A percentile compares a stretch with the other conserved stretches of the same genome.
Evolutionary conservation across 2,113 vertebrate genomes (phyloP).

Genomic region (Lampris incognitus): DNA sequence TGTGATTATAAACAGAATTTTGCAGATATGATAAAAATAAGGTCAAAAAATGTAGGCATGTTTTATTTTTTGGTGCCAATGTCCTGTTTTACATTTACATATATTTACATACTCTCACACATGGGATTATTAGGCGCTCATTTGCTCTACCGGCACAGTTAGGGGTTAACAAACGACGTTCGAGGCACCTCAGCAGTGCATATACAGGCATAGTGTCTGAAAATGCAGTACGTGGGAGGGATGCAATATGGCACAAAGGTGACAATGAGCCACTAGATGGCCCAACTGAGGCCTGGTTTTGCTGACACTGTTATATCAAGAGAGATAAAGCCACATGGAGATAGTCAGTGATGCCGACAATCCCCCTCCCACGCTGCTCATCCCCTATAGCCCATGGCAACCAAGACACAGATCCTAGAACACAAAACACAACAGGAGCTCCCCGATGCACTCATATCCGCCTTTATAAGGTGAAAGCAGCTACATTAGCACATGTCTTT

Average conservation of each 20-base stretch:
- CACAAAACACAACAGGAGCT: constrained; percentile 68
- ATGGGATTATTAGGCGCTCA: no score
- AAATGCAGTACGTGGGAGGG: not conserved
- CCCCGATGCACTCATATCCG: constrained; percentile 64
- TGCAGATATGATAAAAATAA: no score
- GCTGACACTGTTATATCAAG: constrained; percentile 80
- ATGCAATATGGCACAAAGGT: not conserved
- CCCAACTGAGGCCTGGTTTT: constrained; percentile 57
- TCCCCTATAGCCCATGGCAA: constrained; percentile 74
- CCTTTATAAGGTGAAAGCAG: constrained; percentile 39
- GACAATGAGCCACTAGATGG: constrained; percentile 72
- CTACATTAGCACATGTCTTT: constrained; percentile 28
- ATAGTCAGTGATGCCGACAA: constrained; percentile 79
- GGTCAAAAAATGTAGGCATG: no score
- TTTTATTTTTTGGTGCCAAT: no score
- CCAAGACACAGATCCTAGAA: constrained; percentile 72
- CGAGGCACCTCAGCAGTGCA: no score
- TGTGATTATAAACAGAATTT: no score
- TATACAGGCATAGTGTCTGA: not conserved
- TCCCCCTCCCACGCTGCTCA: constrained; percentile 76
- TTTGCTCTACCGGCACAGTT: no score
- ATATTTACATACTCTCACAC: no score
- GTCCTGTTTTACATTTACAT: no score
- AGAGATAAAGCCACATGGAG: constrained; percentile 79
- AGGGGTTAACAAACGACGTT: no score